These are phyloP conservation scores for Mycetomoellerius zeteki DNA, from an alignment of 1,140 invertebrate genomes.

Conservation along the genomic window DNA sequence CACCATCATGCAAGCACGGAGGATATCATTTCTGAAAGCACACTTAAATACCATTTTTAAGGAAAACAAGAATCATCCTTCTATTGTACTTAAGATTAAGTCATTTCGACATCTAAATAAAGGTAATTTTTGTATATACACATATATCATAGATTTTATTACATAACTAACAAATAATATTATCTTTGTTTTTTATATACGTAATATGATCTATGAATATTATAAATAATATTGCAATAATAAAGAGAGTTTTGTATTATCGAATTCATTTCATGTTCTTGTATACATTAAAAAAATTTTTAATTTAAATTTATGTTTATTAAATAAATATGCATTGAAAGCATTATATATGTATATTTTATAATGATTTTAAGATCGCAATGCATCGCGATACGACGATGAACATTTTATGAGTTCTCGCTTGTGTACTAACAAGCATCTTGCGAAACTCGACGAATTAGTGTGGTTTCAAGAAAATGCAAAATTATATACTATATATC, in stretches of 20 bases:
- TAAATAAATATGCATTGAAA: constrained; percentile 1
- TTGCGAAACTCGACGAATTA: constrained; percentile 87
- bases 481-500: constrained; percentile 87
- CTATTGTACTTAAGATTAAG: constrained; percentile 84
- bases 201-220: neutral
- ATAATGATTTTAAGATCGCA: constrained; percentile 75
- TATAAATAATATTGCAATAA: neutral
- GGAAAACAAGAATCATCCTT: constrained; percentile 74
- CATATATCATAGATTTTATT: neutral
- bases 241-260: neutral
- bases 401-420: constrained; percentile 85
- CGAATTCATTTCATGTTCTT: constrained; percentile 4
- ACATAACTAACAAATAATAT: neutral
- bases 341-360: constrained; percentile 19
- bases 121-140: constrained; percentile 77
- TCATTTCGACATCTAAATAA: constrained; percentile 81
- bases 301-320: neutral
- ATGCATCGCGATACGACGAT: constrained; percentile 53
- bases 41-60: constrained; percentile 76
- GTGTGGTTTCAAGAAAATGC: constrained; percentile 87
- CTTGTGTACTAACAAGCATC: constrained; percentile 86
- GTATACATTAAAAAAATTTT: constrained; percentile 5
- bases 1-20: constrained; percentile 90
- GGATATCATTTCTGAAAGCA: constrained; percentile 87
- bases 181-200: neutral